These are phyloP conservation scores for Premnoplex brunnescens DNA, from an alignment of 2,797 vertebrate genomes.

Conservation along the genomic window DNA sequence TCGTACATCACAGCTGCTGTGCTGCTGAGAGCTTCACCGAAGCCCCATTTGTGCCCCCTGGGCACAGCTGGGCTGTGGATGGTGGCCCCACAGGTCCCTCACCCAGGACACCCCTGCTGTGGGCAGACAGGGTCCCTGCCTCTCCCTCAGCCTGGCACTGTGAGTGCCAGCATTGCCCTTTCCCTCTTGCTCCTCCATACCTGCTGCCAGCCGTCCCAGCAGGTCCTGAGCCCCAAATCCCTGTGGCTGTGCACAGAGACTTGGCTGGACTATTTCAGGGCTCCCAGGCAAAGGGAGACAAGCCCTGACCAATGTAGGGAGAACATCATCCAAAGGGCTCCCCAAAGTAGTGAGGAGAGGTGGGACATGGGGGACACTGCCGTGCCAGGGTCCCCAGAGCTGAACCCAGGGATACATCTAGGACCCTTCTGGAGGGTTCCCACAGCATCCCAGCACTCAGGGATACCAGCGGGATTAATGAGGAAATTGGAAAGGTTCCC, in stretches of 20 bases:
- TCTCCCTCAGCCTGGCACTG: rapidly evolving
- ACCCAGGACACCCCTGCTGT: neutral
- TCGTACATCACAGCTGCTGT: neutral
- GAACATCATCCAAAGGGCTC: rapidly evolving
- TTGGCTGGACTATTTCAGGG: rapidly evolving
- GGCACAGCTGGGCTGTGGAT: neutral
- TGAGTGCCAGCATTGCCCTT: neutral
- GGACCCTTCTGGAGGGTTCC: rapidly evolving
- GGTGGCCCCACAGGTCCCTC: neutral
- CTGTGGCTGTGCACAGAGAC: rapidly evolving
- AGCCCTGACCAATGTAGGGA: rapidly evolving
- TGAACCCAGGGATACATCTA: neutral
- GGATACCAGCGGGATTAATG: no score
- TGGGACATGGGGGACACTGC: neutral
- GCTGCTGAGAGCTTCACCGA: neutral
- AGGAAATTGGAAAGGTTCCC: neutral
- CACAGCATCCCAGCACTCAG: rapidly evolving
- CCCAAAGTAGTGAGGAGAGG: neutral
- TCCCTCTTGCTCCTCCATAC: neutral
- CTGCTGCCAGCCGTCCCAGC: rapidly evolving
- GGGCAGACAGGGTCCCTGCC: neutral
- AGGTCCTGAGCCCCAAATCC: neutral
- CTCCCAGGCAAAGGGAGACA: rapidly evolving
- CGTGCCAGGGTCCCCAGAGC: neutral
- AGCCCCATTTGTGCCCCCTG: rapidly evolving